Conservation (phyloP, 2,888 invertebrate genomes). For the Lomographa bimaculata region DNA sequence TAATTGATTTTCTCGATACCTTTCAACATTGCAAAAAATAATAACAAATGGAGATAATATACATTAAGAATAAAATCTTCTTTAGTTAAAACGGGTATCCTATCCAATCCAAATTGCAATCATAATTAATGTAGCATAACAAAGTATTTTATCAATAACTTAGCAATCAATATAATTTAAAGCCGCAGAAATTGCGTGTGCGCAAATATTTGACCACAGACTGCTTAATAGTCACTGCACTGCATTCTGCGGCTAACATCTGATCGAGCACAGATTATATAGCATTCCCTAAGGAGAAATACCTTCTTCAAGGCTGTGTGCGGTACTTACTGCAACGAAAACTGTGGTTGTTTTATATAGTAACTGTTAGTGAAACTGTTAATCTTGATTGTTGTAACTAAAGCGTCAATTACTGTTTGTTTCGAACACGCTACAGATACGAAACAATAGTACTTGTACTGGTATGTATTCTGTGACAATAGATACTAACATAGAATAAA, state of each 20-base stretch:
- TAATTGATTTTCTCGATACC: no score
- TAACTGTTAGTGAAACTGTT: constrained; percentile 9
- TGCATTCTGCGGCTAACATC: constrained; percentile 29
- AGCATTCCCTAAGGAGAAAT: constrained; percentile 20
- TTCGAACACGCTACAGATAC: no score
- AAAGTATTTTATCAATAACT: constrained; percentile 11
- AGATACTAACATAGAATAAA: no score
- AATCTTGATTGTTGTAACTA: constrained; percentile 1
- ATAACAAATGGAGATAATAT: no score
- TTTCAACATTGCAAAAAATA: no score
- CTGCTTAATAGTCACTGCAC: constrained; percentile 10
- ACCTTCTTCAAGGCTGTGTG: constrained; percentile 38
- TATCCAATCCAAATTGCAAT: no score
- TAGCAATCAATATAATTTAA: constrained; percentile 17
- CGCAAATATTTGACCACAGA: constrained; percentile 22
- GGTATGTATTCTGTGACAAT: no score
- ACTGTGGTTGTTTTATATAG: constrained; percentile 9
- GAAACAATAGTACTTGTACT: no score
- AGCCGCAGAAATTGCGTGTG: constrained; percentile 10
- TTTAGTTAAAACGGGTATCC: no score
- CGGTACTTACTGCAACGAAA: background rate
- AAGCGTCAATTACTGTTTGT: no score
- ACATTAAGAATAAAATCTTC: no score
- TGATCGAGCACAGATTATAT: constrained; percentile 16
- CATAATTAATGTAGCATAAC: no score